Conservation (phyloP, 2,113 vertebrate genomes). For the Ellobius talpinus region DNA sequence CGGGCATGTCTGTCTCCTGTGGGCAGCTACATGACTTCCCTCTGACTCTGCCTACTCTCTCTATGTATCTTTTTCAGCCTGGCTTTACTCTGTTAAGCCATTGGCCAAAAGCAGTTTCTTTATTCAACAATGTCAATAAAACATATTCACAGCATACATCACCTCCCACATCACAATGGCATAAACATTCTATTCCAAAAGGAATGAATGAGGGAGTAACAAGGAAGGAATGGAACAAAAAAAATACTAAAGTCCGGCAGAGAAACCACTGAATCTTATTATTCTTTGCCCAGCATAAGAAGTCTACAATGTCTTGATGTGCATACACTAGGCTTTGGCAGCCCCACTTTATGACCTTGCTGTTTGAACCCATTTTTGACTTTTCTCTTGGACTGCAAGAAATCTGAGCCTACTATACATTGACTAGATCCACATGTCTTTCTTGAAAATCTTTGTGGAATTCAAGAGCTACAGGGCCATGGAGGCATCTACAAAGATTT, state of each 20-base stretch:
- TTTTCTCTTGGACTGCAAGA: not conserved
- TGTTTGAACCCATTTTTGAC: not conserved
- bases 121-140: too few relatives aligned
- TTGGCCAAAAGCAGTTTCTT: too few relatives aligned
- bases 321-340: not conserved
- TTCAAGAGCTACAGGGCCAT: not conserved
- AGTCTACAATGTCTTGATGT: not conserved
- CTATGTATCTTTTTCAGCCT: too few relatives aligned
- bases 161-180: too few relatives aligned
- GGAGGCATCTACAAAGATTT: not conserved
- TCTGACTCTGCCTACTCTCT: too few relatives aligned
- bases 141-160: too few relatives aligned
- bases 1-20: too few relatives aligned
- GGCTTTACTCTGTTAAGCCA: too few relatives aligned
- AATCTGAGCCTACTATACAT: not conserved
- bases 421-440: not conserved
- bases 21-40: too few relatives aligned
- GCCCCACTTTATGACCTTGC: not conserved
- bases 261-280: not conserved
- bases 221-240: not conserved
- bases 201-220: not conserved
- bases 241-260: not conserved
- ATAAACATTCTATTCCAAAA: not conserved
- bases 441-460: not conserved
- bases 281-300: not conserved